Evolutionary conservation across 1,140 invertebrate species (phyloP).

Genomic region (Acromyrmex heyeri): DNA sequence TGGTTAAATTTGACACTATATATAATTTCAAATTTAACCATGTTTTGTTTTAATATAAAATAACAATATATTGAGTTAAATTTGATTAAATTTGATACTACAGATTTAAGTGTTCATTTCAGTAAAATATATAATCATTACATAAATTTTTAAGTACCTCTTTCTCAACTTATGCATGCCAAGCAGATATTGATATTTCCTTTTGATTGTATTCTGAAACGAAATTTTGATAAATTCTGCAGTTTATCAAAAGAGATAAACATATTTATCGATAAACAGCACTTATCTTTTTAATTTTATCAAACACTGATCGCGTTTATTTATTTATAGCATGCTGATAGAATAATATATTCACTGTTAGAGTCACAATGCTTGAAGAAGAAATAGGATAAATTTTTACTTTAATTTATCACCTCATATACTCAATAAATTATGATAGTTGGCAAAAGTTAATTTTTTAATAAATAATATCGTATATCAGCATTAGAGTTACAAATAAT

Average conservation of each 20-base stretch:
- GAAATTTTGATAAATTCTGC: neutral
- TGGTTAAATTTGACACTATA: too few species aligned
- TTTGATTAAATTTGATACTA: too few species aligned
- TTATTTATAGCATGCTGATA: neutral
- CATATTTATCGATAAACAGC: neutral
- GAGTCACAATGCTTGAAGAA: neutral
- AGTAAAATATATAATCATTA: too few species aligned
- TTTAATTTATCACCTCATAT: neutral
- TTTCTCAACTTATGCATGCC: too few species aligned
- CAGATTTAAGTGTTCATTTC: too few species aligned
- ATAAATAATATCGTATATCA: conserved; percentile 4
- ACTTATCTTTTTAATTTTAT: neutral
- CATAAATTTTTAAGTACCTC: too few species aligned
- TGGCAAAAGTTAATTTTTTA: neutral
- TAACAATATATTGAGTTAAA: too few species aligned
- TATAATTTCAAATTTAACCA: too few species aligned
- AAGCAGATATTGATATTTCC: neutral
- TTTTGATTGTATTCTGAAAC: neutral
- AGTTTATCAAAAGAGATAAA: neutral
- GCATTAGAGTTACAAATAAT: neutral
- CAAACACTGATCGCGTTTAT: neutral
- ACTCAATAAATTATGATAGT: neutral
- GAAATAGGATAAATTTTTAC: neutral
- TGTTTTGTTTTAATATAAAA: too few species aligned
- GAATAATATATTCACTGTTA: neutral